Conservation (phyloP, 2,797 vertebrate species). For the Falco rusticolus region DNA sequence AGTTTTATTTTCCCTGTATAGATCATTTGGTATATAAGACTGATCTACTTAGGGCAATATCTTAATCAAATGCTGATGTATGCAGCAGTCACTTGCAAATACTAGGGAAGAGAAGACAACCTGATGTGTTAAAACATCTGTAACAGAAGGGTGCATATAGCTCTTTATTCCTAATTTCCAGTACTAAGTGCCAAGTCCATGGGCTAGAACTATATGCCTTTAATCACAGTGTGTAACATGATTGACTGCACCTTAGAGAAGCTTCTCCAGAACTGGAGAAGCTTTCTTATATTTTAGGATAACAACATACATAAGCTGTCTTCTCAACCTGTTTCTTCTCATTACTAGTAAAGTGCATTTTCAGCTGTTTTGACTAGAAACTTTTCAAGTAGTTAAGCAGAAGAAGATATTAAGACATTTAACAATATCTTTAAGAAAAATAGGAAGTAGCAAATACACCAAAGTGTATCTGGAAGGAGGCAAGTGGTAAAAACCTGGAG, state of each 20-base stretch:
- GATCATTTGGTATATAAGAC: constrained; percentile 4
- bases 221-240: background rate
- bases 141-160: background rate
- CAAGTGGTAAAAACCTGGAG: background rate
- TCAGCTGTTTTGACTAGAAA: background rate
- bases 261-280: background rate
- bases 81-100: constrained; percentile 15
- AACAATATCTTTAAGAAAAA: background rate
- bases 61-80: constrained; percentile 55
- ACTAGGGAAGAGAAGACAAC: background rate
- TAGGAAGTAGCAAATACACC: background rate
- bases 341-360: background rate
- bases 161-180: background rate
- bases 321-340: background rate
- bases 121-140: background rate
- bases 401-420: background rate
- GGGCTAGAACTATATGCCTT: background rate
- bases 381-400: background rate
- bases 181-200: background rate
- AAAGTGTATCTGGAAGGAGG: background rate
- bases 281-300: background rate
- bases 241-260: background rate
- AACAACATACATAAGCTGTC: background rate
- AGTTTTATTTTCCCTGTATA: constrained; percentile 47
- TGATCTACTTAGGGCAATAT: constrained; percentile 45